Percentiles rank a stretch among this genome's conserved stretches.
phyloP scores from a whole-genome alignment of 2,797 vertebrate species.

The Chaunax sp. region DNA sequence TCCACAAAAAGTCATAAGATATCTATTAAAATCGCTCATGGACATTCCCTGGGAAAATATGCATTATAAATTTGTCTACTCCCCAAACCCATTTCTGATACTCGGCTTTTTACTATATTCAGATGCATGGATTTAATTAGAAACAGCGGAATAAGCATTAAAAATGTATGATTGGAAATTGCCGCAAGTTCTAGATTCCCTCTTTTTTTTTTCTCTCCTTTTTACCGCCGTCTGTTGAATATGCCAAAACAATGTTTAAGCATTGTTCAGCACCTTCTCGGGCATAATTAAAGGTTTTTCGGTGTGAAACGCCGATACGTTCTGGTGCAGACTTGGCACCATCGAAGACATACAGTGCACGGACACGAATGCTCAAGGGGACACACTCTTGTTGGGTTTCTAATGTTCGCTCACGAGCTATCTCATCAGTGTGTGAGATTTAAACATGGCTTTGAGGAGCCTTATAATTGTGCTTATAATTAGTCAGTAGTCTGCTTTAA shows the following conservation, averaged over 20 bases:
- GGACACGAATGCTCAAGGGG: conserved; percentile 47
- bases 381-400: conserved; percentile 40
- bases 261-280: conserved; percentile 38
- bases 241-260: conserved; percentile 75
- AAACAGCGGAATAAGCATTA: conserved; percentile 86
- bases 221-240: conserved; percentile 52
- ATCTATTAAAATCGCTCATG: conserved; percentile 55
- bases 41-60: conserved; percentile 62
- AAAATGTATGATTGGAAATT: conserved; percentile 88
- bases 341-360: conserved; percentile 41
- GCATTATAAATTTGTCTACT: conserved; percentile 65
- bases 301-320: conserved; percentile 25
- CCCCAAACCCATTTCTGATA: conserved; percentile 58
- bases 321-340: conserved; percentile 29
- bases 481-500: conserved; percentile 71
- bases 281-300: conserved; percentile 61
- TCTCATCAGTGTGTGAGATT: conserved; percentile 57
- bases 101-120: conserved; percentile 69
- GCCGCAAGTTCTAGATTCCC: conserved; percentile 70
- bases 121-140: conserved; percentile 91
- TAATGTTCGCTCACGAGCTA: conserved; percentile 28
- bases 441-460: conserved; percentile 63
- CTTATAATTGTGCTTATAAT: conserved; percentile 63
- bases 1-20: conserved; percentile 53
- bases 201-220: conserved; percentile 17